Conservation (phyloP, 2,888 invertebrate genomes). For the Aproaerema taeniolella region DNA sequence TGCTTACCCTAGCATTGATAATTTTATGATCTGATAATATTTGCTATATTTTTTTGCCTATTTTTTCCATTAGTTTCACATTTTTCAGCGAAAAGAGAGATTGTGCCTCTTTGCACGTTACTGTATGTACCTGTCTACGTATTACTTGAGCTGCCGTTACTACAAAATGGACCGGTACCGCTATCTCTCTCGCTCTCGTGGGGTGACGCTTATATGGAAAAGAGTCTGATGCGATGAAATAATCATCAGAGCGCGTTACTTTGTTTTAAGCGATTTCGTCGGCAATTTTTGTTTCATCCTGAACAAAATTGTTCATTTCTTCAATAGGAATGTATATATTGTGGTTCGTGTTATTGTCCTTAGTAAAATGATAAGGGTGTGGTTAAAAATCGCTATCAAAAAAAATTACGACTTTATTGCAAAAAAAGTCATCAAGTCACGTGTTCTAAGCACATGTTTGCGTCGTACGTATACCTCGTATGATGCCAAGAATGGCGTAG, state of each 20-base stretch:
- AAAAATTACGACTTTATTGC: not conserved
- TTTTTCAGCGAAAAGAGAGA: too few species aligned
- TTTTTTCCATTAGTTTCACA: too few species aligned
- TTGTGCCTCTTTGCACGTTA: too few species aligned
- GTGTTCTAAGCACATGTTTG: slow-evolving; percentile 5
- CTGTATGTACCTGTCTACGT: too few species aligned
- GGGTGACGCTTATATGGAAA: not conserved
- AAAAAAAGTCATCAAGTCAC: slow-evolving; percentile 4
- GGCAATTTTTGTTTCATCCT: not conserved
- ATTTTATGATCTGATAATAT: too few species aligned
- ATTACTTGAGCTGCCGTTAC: too few species aligned
- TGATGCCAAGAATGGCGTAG: slow-evolving; percentile 64
- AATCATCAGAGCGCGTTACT: not conserved
- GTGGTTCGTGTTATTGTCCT: not conserved
- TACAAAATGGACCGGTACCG: slow-evolving; percentile 34
- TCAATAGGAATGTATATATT: not conserved
- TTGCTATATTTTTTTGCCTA: too few species aligned
- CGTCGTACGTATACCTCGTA: slow-evolving; percentile 1
- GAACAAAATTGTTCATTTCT: not conserved
- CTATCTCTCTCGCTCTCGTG: slow-evolving; percentile 55
- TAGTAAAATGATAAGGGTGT: slow-evolving; percentile 4
- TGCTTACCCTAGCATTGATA: too few species aligned
- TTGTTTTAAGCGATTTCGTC: not conserved
- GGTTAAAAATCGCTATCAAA: not conserved
- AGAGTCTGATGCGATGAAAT: slow-evolving; percentile 5